Evolutionary conservation across 2,797 vertebrate species (phyloP).

Genomic region (Eremophila alpestris): DNA sequence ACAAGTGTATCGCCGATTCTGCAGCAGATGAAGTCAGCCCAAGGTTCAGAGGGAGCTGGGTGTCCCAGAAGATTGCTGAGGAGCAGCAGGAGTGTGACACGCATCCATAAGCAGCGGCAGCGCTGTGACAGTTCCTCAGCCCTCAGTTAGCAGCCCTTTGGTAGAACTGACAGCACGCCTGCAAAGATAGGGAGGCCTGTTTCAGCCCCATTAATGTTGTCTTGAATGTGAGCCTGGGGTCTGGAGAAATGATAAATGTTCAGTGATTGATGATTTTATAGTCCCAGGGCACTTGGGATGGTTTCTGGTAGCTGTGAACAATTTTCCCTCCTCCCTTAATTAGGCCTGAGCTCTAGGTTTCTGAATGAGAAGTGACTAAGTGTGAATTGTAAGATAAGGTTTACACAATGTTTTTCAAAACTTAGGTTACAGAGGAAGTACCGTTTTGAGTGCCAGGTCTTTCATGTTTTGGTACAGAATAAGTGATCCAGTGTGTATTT

Average conservation of each 20-base stretch:
- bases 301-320: constrained; percentile 53
- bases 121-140: constrained; percentile 79
- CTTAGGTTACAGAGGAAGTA: background rate
- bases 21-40: constrained; percentile 75
- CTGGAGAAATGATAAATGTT: constrained; percentile 81
- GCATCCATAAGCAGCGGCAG: constrained; percentile 69
- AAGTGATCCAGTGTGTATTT: background rate
- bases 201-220: constrained; percentile 69
- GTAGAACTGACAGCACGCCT: constrained; percentile 75
- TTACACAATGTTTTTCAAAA: background rate
- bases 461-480: background rate
- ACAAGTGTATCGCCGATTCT: constrained; percentile 78
- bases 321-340: constrained; percentile 19
- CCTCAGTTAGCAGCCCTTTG: constrained; percentile 71
- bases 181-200: constrained; percentile 69
- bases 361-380: background rate
- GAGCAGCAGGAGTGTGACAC: constrained; percentile 65
- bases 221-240: constrained; percentile 72
- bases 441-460: background rate
- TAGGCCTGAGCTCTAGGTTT: constrained; percentile 21
- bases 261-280: constrained; percentile 84
- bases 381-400: background rate
- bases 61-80: constrained; percentile 64
- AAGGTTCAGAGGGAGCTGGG: constrained; percentile 77
- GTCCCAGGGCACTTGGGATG: constrained; percentile 62